Evolutionary conservation across 2,888 invertebrate species (phyloP).

Genomic region (Rhaphigaster nebulosa): DNA sequence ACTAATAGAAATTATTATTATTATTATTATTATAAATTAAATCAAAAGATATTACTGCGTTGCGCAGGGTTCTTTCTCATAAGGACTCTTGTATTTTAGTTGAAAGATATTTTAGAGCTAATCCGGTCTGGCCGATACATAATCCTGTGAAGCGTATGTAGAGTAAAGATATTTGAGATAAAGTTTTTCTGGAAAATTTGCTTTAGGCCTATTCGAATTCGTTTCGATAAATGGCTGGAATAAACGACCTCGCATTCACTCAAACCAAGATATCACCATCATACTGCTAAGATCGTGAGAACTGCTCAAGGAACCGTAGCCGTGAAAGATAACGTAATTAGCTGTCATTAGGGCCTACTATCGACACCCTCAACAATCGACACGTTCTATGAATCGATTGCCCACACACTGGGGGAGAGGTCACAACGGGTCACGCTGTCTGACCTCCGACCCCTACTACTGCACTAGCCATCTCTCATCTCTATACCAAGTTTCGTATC

Average conservation of each 20-base stretch:
- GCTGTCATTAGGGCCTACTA: neutral
- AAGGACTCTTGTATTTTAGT: too few relatives aligned
- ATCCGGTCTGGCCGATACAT: neutral
- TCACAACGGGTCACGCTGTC: neutral
- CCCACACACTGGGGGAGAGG: neutral
- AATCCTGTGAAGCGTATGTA: neutral
- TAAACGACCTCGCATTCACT: neutral
- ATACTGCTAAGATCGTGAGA: neutral
- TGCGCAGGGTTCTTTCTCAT: too few relatives aligned
- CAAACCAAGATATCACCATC: neutral
- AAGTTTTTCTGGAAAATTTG: neutral
- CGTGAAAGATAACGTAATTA: conserved; percentile 7
- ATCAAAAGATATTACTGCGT: too few relatives aligned
- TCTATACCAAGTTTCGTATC: neutral
- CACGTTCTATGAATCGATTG: neutral
- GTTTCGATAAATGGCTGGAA: neutral
- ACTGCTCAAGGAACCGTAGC: neutral
- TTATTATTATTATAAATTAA: too few relatives aligned
- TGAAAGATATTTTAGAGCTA: too few relatives aligned
- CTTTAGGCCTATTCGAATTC: neutral
- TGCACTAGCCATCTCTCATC: neutral
- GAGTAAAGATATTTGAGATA: neutral
- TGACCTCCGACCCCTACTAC: neutral
- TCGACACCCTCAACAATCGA: neutral
- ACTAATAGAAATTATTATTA: too few relatives aligned